Evolutionary conservation across 2,797 vertebrate genomes (phyloP).

Genomic region (Rachycentron canadum): DNA sequence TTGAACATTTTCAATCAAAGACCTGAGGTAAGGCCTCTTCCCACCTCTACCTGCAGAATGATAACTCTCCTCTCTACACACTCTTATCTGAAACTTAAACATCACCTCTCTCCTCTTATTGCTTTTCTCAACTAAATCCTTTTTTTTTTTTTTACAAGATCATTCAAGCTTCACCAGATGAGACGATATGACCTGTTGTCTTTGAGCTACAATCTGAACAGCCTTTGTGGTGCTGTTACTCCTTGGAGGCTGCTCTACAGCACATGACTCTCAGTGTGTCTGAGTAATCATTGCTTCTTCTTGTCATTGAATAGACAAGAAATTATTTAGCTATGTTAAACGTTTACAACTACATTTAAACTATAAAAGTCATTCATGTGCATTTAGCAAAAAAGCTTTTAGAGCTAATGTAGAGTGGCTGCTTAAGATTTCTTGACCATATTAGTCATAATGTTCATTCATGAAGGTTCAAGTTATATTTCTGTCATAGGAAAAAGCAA

Average conservation of each 20-base stretch:
- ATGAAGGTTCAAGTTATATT: too few relatives aligned
- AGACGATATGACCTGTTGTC: neutral
- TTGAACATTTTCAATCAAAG: conserved; percentile 18
- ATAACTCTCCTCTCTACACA: neutral
- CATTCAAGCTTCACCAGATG: neutral
- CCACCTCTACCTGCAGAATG: neutral
- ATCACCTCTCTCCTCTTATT: conserved; percentile 8
- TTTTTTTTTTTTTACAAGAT: neutral
- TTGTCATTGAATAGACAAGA: neutral
- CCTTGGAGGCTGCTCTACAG: too few relatives aligned
- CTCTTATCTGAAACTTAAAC: conserved; percentile 23
- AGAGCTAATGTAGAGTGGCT: too few relatives aligned
- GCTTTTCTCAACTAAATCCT: neutral
- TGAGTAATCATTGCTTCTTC: neutral
- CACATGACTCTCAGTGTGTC: neutral
- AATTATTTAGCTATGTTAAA: neutral
- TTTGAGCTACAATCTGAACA: neutral
- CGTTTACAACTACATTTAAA: neutral
- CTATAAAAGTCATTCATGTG: neutral
- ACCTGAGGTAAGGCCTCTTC: conserved; percentile 3
- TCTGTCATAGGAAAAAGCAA: too few relatives aligned
- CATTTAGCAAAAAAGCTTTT: too few relatives aligned
- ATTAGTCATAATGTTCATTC: too few relatives aligned
- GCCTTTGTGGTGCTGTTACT: too few relatives aligned
- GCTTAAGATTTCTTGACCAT: too few relatives aligned